Percentiles rank a stretch among this genome's conserved stretches.
Evolutionary conservation across 1,140 invertebrate species (phyloP).

Genomic region (Drosophila prosaltans): DNA sequence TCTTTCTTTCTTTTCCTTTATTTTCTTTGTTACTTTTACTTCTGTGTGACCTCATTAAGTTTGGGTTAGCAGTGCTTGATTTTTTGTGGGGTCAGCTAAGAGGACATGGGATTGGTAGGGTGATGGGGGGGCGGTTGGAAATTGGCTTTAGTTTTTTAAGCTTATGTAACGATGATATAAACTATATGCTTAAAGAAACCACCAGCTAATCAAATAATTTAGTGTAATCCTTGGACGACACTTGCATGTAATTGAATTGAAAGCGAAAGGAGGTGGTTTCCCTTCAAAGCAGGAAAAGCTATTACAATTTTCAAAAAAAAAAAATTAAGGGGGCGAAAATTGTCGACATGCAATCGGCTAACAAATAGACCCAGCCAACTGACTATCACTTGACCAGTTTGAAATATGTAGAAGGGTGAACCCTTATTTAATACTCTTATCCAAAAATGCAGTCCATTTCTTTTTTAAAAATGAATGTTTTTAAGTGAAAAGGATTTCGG

Average conservation of each 20-base stretch:
- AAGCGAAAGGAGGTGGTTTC: constrained; percentile 16
- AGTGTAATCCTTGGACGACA: constrained; percentile 27
- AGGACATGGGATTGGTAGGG: too few species aligned
- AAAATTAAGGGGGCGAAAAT: constrained; percentile 63
- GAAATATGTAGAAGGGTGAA: not conserved
- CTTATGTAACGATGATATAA: constrained; percentile 57
- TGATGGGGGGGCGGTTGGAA: constrained; percentile 37
- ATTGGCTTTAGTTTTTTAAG: constrained; percentile 28
- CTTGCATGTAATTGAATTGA: constrained; percentile 39
- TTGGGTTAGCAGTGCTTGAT: constrained; percentile 9
- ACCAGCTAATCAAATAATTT: constrained; percentile 21
- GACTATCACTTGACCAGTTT: constrained; percentile 47
- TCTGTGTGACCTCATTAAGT: constrained; percentile 69
- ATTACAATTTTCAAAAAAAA: constrained; percentile 55
- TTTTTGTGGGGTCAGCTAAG: constrained; percentile 36
- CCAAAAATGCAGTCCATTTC: not conserved
- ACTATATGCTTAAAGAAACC: not conserved
- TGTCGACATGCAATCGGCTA: constrained; percentile 42
- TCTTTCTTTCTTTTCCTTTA: constrained; percentile 31
- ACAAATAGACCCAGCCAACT: constrained; percentile 22
- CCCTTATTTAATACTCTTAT: not conserved
- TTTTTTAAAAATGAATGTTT: not conserved
- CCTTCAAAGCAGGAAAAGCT: not conserved
- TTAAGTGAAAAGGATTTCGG: too few species aligned
- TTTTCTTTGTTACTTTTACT: constrained; percentile 31